These are phyloP conservation scores for Lepilemur septentrionalis DNA, from an alignment of 2,797 vertebrate species.

Conservation along the genomic window DNA sequence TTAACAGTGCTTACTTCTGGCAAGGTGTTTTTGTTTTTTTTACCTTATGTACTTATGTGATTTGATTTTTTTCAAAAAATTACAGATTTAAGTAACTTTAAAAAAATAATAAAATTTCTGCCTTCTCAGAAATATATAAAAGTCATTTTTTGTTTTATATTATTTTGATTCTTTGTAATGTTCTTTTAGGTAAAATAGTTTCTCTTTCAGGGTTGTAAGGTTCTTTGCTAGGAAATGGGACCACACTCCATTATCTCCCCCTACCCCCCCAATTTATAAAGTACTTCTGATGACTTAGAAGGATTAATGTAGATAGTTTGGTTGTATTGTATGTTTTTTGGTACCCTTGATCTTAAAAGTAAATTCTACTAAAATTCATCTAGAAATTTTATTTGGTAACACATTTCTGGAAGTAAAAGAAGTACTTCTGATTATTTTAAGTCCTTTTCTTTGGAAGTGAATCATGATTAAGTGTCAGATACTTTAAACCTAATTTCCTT, in stretches of 20 bases:
- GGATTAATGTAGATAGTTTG: neutral
- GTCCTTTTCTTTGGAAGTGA: neutral
- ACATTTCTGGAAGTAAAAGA: constrained; percentile 27
- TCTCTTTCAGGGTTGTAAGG: neutral
- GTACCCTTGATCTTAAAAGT: constrained; percentile 2
- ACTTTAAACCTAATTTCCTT: constrained; percentile 85
- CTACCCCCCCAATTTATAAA: neutral
- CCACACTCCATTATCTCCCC: neutral
- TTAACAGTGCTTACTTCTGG: neutral
- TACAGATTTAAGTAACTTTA: neutral
- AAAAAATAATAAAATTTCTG: neutral
- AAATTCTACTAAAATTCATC: neutral
- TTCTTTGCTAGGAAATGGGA: neutral
- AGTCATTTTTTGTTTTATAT: constrained; percentile 14
- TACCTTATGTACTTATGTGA: neutral
- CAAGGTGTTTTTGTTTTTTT: neutral
- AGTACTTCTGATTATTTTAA: constrained; percentile 32
- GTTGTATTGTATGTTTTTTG: constrained; percentile 33
- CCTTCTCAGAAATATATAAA: constrained; percentile 20
- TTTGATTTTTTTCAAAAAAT: neutral
- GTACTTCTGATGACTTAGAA: constrained; percentile 18
- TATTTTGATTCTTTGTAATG: neutral
- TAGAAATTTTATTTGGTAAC: constrained; percentile 47
- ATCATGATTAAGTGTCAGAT: neutral
- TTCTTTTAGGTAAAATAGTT: constrained; percentile 36